These are phyloP conservation scores for Tachyglossus aculeatus DNA, from an alignment of 2,797 vertebrate genomes.

Conservation along the genomic window DNA sequence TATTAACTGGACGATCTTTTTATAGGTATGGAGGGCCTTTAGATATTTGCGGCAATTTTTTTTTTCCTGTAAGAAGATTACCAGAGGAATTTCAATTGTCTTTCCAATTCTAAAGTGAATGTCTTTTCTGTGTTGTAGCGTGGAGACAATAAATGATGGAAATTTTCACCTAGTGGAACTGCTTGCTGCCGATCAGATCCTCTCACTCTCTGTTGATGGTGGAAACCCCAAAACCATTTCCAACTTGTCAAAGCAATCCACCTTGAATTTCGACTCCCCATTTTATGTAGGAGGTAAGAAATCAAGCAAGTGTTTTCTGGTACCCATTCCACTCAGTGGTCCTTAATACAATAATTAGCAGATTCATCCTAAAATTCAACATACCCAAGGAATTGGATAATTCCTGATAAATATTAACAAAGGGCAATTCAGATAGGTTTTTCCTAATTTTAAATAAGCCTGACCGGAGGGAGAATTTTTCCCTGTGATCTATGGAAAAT, in stretches of 20 bases:
- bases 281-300: constrained; percentile 94
- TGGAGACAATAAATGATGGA: constrained; percentile 97
- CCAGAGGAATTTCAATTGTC: neutral
- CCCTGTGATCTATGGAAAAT: no score
- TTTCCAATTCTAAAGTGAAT: neutral
- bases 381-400: no score
- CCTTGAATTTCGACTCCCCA: constrained; percentile 87
- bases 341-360: neutral
- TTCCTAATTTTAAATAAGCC: no score
- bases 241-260: constrained; percentile 90
- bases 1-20: neutral
- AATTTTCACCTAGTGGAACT: constrained; percentile 95
- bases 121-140: constrained; percentile 73
- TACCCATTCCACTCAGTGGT: neutral
- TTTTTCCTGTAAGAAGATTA: neutral
- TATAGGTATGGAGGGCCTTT: neutral
- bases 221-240: constrained; percentile 93
- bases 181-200: constrained; percentile 87
- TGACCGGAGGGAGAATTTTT: no score
- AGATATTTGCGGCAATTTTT: neutral
- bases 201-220: constrained; percentile 93
- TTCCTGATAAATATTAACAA: no score
- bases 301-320: neutral
- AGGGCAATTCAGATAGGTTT: no score
- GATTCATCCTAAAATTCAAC: neutral